These are phyloP conservation scores for Lochmaea crataegi DNA, from an alignment of 2,888 invertebrate species.

Conservation along the genomic window DNA sequence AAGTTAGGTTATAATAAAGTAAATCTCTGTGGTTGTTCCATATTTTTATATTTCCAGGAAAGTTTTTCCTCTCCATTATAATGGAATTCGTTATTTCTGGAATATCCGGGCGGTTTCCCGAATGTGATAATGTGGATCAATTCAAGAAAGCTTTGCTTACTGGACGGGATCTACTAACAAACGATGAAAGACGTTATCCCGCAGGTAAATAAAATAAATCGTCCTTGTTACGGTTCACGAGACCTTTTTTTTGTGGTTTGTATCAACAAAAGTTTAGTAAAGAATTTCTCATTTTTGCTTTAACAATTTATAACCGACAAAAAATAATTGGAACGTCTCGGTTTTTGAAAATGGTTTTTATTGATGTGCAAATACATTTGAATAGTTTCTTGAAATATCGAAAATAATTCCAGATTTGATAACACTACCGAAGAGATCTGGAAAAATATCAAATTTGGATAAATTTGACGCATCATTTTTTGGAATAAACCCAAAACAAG, in stretches of 20 bases:
- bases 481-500: slow-evolving; percentile 47
- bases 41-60: neutral
- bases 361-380: neutral
- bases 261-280: too few relatives aligned
- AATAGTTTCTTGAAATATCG: neutral
- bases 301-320: too few relatives aligned
- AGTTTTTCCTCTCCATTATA: neutral
- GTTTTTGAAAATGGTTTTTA: too few relatives aligned
- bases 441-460: slow-evolving; percentile 46
- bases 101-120: slow-evolving; percentile 70
- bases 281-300: too few relatives aligned
- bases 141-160: slow-evolving; percentile 68
- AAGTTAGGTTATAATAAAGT: neutral
- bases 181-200: slow-evolving; percentile 64
- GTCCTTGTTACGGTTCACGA: too few relatives aligned
- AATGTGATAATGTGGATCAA: slow-evolving; percentile 70
- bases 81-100: slow-evolving; percentile 66
- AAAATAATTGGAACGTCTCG: too few relatives aligned
- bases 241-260: too few relatives aligned
- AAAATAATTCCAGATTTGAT: neutral
- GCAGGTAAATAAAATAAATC: slow-evolving; percentile 8
- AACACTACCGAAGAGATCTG: slow-evolving; percentile 42
- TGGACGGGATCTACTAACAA: slow-evolving; percentile 77
- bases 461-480: slow-evolving; percentile 51
- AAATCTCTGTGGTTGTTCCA: neutral